Base-by-base conservation (phyloP, 2,797 vertebrate species). In the Poeciliopsis turneri region DNA sequence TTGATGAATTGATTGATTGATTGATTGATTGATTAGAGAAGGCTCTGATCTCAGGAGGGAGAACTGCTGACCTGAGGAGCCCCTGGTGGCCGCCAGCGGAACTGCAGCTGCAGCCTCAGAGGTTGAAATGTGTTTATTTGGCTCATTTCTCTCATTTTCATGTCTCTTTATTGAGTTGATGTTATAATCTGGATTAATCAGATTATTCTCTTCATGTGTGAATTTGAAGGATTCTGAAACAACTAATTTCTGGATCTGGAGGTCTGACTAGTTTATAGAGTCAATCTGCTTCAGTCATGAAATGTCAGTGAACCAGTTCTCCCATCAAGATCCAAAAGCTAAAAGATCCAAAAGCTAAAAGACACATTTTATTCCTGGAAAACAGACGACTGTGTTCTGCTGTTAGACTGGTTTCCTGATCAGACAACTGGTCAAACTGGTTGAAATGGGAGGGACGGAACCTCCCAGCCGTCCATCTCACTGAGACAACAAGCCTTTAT, bases 401-500 rank as follows among this genome's bases (percentile, higher is more conserved):
- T 61, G 20, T 3, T 59, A 9, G 13, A 30, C 57, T 59, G 57
- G 28, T 59, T 30, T 36, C 59, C 16, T 36, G 59, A 64, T 16
- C 59, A 64, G 30, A 64, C 0, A 61, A 30, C 30, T 57, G 55
- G 55, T 57, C n/a, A 9, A 23, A 25, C 55, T 59, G 55, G n/a
- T 59, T 59, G n/a, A 18, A 23, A 12, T 30, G 57, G 20, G 28
- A 16, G 59, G 30, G 59, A 33, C 8, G 5, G 12, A 61, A 61
- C 7, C 1, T 8, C 28, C 28, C n/a, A 33, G 13, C 2, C 30
- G 12, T 33, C 68, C 25, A 23, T 45, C 68, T 70, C 39, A 45
- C 39, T 0, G 49, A 80, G 74, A 86, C 81, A 83, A 86, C 84
- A 76, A 68, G 76, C 74, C 81, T 83, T 83, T 86, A 81, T 86